These are phyloP conservation scores for Podocnemis expansa DNA, from an alignment of 2,113 vertebrate genomes.

Conservation along the genomic window DNA sequence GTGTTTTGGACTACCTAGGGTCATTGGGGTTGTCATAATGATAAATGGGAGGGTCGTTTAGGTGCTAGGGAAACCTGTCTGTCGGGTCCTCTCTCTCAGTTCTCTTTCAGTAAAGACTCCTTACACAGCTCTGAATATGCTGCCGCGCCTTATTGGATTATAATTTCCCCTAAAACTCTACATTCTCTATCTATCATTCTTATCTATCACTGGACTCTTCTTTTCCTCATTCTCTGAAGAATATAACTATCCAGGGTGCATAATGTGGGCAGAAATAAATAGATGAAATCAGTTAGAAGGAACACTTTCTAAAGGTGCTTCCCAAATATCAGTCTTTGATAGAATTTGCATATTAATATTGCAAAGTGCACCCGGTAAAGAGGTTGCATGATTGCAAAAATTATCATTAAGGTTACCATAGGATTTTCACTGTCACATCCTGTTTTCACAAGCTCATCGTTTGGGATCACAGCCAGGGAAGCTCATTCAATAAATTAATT, in stretches of 20 bases:
- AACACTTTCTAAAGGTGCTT: constrained; percentile 30
- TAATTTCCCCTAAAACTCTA: too few relatives aligned
- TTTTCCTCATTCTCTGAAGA: constrained; percentile 83
- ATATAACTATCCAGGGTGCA: constrained; percentile 50
- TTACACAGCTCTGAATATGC: too few relatives aligned
- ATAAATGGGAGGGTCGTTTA: too few relatives aligned
- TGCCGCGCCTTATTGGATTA: too few relatives aligned
- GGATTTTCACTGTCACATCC: not conserved
- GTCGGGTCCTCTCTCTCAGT: too few relatives aligned
- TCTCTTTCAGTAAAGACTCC: too few relatives aligned
- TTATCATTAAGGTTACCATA: not conserved
- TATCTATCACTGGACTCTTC: constrained; percentile 83
- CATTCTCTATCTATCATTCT: constrained; percentile 74
- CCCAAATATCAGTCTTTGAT: constrained; percentile 28
- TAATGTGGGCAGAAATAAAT: constrained; percentile 64
- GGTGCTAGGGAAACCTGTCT: too few relatives aligned
- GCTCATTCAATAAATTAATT: too few relatives aligned
- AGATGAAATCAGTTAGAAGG: constrained; percentile 64
- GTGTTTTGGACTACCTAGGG: too few relatives aligned
- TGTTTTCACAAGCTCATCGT: not conserved
- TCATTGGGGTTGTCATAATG: too few relatives aligned
- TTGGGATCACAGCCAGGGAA: too few relatives aligned
- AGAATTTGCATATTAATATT: not conserved
- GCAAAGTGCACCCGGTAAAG: not conserved
- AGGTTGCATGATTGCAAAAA: not conserved